These are phyloP conservation scores for Carcharodon carcharias DNA, from an alignment of 2,797 vertebrate genomes.

Conservation along the genomic window DNA sequence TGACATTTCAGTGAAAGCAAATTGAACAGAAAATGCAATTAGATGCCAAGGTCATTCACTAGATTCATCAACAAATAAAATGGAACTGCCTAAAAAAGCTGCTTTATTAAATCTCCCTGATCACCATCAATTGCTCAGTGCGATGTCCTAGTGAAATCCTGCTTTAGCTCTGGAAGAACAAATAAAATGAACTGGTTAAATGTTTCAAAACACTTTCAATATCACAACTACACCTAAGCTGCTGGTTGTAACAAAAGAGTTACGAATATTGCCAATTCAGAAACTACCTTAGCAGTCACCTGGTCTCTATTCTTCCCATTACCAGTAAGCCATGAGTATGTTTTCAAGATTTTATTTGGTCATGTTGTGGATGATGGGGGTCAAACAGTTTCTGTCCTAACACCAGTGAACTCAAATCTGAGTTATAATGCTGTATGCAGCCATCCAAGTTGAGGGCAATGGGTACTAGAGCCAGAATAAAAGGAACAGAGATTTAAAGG, in stretches of 20 bases:
- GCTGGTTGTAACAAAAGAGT: background rate
- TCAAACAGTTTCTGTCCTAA: background rate
- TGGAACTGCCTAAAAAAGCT: background rate
- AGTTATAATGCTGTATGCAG: background rate
- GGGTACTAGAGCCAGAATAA: background rate
- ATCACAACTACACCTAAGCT: background rate
- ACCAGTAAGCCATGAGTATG: background rate
- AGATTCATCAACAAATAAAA: background rate
- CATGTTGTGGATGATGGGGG: background rate
- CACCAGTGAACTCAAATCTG: background rate
- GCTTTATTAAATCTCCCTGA: too few species aligned
- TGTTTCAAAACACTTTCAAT: background rate
- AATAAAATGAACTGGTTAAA: background rate
- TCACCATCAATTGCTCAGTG: background rate
- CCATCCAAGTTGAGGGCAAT: background rate
- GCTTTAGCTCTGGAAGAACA: background rate
- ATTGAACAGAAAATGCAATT: background rate
- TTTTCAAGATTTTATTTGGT: background rate
- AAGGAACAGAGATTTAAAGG: background rate
- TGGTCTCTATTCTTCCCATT: background rate
- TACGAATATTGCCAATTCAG: background rate
- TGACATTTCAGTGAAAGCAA: background rate
- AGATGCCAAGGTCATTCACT: background rate
- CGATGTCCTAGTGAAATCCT: background rate
- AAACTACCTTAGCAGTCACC: background rate